Evolutionary conservation across 2,888 invertebrate genomes (phyloP), one percentile per base, ranked within the genome.

Genomic region (Lochmaea capreae): DNA sequence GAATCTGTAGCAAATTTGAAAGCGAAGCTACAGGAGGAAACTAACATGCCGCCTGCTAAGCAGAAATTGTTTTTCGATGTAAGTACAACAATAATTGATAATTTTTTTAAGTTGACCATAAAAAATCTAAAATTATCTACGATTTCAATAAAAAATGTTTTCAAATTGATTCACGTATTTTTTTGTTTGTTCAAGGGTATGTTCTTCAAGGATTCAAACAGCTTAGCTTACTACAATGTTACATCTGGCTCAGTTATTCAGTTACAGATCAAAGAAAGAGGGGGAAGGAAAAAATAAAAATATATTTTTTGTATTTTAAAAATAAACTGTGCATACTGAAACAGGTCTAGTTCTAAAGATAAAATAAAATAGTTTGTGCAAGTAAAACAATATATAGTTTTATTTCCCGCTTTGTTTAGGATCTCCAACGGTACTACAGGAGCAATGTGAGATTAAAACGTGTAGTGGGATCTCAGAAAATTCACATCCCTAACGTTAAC

Each of bases 171-270:
- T 16, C 14, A 1, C 8, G 1, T 14, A 18, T 42, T 10, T 10
- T 57, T 58, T 61, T 65, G 66, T 66, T 63, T 84, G 81, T 88
- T 90, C 22, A 88, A 98, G 95, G 98, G 98, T 49, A 92, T 99
- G 88, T 99, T 99, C 90, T 96, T 99, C 90, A 99, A 99, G 87
- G 99, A 99, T 88, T 96, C 93, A 67, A 97, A 98, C 85, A 92
- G 94, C 0, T 89, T 98, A 87, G 99, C 97, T 0, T 99, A 94
- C 89, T 99, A 99, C 89, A 99, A 99, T 88, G 92, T 99, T 77
- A 90, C 93, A 11, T 94, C 94, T 46, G 95, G 95, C 68, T 94
- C 95, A 0, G 89, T 93, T 11, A 91, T 99, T 54, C 94, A 95
- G 80, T 90, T 99, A 76, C 95, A 97, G 85, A 91, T 98, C 70